A percentile compares a stretch with the other conserved stretches of the same genome.
Evolutionary conservation across 1,140 invertebrate genomes (phyloP).

Genomic region (Drosophila busckii): DNA sequence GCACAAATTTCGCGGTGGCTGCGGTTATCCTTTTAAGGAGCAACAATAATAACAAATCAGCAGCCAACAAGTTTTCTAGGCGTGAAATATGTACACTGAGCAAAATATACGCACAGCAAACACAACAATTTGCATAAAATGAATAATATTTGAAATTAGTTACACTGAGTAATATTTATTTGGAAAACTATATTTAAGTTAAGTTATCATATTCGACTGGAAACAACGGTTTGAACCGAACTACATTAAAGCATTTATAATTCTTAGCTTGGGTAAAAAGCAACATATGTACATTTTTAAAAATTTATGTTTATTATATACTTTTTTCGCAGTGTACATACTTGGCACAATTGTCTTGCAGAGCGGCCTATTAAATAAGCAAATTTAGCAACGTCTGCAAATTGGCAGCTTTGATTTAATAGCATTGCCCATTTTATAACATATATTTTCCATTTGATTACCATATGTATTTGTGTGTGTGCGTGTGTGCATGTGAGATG

Average conservation of each 20-base stretch:
- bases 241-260: no score
- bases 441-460: no score
- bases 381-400: conserved; percentile 26
- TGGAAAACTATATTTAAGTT: no score
- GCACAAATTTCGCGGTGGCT: conserved; percentile 65
- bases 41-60: conserved; percentile 16
- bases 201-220: no score
- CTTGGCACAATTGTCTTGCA: conserved; percentile 38
- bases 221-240: no score
- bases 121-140: neutral
- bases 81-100: conserved; percentile 47
- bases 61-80: conserved; percentile 52
- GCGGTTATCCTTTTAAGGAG: conserved; percentile 54
- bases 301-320: no score
- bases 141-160: no score
- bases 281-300: no score
- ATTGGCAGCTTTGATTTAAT: conserved; percentile 26
- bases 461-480: no score
- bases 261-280: no score
- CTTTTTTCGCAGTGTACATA: neutral
- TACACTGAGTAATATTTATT: no score
- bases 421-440: conserved; percentile 11
- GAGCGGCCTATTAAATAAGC: conserved; percentile 50
- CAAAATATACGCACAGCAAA: neutral
- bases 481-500: no score